phyloP scores from a whole-genome alignment of 2,888 invertebrate genomes.

The Sinohyriopsis cumingii region DNA sequence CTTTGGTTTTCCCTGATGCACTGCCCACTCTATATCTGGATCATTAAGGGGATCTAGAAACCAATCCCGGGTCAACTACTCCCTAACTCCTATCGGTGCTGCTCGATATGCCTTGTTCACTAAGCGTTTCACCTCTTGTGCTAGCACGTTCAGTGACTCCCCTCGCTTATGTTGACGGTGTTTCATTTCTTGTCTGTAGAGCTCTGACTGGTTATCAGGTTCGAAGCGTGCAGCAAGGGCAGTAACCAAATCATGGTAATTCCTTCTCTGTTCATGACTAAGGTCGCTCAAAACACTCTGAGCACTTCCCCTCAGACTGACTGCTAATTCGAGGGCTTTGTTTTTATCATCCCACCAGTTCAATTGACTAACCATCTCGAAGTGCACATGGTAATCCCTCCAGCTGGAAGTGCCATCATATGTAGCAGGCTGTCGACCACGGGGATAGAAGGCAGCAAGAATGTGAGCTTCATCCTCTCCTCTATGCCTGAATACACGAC shows the following conservation, averaged over 20 bases:
- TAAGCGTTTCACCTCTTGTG: background rate
- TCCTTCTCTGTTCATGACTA: too few relatives aligned
- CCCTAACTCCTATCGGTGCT: background rate
- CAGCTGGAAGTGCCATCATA: slow-evolving; percentile 1
- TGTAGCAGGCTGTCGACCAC: too few relatives aligned
- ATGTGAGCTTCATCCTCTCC: too few relatives aligned
- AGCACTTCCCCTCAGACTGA: slow-evolving; percentile 1
- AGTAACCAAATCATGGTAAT: too few relatives aligned
- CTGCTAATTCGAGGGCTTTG: slow-evolving; percentile 8
- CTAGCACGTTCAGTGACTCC: background rate
- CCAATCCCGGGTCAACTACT: background rate
- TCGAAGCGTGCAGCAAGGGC: slow-evolving; percentile 8
- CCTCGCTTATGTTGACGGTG: slow-evolving; percentile 2
- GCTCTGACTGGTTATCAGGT: slow-evolving; percentile 7
- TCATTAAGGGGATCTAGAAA: slow-evolving; percentile 6
- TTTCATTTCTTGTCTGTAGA: slow-evolving; percentile 3
- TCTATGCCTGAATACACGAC: too few relatives aligned
- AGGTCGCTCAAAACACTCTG: slow-evolving; percentile 3
- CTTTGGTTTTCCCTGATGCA: slow-evolving; percentile 10
- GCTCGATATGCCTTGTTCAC: slow-evolving; percentile 4
- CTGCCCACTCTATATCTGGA: slow-evolving; percentile 10
- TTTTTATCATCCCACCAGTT: slow-evolving; percentile 3
- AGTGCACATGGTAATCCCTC: slow-evolving; percentile 5
- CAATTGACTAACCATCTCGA: slow-evolving; percentile 3
- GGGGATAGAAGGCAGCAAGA: too few relatives aligned